A percentile compares a stretch with the other conserved stretches of the same genome.
Conservation (phyloP, 2,888 invertebrate species). For the Quadroppia sp. region DNA sequence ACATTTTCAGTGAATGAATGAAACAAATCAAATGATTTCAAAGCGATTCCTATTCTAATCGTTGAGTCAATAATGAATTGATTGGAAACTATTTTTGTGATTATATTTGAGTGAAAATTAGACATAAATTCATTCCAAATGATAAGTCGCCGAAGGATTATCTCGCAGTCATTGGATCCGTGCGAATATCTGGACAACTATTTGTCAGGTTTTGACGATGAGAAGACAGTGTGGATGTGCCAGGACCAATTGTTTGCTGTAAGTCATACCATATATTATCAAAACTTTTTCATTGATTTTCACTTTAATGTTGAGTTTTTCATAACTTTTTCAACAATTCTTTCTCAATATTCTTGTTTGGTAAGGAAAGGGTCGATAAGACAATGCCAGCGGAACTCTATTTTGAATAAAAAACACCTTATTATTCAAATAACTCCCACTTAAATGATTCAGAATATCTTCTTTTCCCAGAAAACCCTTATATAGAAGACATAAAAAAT, state of each 20-base stretch:
- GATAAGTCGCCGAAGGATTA: conserved; percentile 25
- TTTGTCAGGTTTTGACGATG: background rate
- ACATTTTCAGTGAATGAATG: too few species aligned
- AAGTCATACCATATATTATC: background rate
- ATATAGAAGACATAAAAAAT: conserved; percentile 12
- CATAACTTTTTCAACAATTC: too few species aligned
- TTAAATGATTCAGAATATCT: conserved; percentile 29
- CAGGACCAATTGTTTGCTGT: conserved; percentile 11
- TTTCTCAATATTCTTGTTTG: background rate
- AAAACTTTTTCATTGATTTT: background rate
- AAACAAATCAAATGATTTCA: too few species aligned
- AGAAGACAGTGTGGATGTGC: conserved; percentile 1
- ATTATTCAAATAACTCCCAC: conserved; percentile 24
- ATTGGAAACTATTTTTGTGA: background rate
- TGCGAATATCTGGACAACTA: background rate
- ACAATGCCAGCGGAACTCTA: background rate
- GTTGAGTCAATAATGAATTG: background rate
- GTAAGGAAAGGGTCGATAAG: background rate
- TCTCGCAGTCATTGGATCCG: conserved; percentile 12
- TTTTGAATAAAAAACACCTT: background rate
- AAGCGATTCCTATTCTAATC: too few species aligned
- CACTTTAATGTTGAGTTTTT: background rate
- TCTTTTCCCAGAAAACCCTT: background rate
- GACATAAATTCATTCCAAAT: background rate
- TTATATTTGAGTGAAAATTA: background rate